Percentiles rank a stretch among this genome's conserved stretches.
These are phyloP conservation scores for Grammomys surdaster DNA, from an alignment of 2,113 vertebrate species.

Conservation along the genomic window DNA sequence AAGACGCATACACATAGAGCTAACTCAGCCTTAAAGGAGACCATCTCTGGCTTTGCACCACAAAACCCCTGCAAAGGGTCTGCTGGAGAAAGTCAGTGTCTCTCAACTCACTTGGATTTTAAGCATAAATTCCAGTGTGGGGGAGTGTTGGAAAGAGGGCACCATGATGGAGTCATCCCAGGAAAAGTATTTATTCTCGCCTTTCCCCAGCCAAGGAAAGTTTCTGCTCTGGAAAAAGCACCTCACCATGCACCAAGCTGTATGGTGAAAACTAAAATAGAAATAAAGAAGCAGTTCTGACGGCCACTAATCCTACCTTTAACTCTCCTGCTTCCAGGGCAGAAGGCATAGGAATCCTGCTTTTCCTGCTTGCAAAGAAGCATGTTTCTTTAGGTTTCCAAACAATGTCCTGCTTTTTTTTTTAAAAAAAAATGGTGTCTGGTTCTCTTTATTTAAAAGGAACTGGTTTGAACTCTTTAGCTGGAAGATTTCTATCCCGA, in stretches of 20 bases:
- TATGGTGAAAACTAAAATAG: slow-evolving; percentile 84
- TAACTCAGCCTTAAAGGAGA: neutral
- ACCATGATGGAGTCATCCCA: slow-evolving; percentile 81
- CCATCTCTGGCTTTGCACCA: neutral
- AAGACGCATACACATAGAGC: neutral
- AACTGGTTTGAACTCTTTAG: neutral
- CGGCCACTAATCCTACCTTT: slow-evolving; percentile 77
- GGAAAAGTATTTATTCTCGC: slow-evolving; percentile 86
- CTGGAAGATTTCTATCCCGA: neutral
- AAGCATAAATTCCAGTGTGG: slow-evolving; percentile 78
- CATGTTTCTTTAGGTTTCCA: neutral
- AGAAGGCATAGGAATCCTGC: neutral
- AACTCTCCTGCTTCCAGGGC: slow-evolving; percentile 67
- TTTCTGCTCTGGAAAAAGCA: slow-evolving; percentile 87
- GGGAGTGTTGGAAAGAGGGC: slow-evolving; percentile 83
- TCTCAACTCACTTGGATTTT: slow-evolving; percentile 62
- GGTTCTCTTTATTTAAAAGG: neutral
- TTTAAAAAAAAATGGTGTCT: neutral
- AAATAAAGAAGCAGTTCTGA: slow-evolving; percentile 81
- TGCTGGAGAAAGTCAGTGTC: neutral
- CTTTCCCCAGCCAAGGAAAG: slow-evolving; percentile 86
- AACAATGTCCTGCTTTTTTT: neutral
- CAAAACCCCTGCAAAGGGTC: neutral
- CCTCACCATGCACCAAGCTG: slow-evolving; percentile 79
- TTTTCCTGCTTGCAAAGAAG: neutral